Conservation (phyloP, 2,113 vertebrate genomes). For the Lasiurus cinereus region DNA sequence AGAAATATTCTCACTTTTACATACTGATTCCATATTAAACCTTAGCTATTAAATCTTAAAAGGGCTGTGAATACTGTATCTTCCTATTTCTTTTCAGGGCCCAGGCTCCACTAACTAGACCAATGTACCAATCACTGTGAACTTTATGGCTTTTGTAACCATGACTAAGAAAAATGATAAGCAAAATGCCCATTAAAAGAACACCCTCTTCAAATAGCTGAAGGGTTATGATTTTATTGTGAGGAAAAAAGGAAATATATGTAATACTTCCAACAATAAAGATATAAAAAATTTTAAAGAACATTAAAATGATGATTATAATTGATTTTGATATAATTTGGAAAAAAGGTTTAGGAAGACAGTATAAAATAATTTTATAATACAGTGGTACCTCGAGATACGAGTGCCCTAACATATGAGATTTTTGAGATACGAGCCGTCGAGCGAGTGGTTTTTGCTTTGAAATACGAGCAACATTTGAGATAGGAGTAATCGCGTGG, state of each 20-base stretch:
- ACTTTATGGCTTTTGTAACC: conserved; percentile 43
- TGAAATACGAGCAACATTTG: too few species aligned
- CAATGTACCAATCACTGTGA: background rate
- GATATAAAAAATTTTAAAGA: background rate
- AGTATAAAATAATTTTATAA: conserved; percentile 46
- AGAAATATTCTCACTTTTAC: conserved; percentile 50
- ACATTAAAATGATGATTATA: conserved; percentile 43
- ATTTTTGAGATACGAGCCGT: too few species aligned
- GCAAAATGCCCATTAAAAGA: conserved; percentile 54
- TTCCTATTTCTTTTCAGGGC: conserved; percentile 19
- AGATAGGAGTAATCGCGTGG: too few species aligned
- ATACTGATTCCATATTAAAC: background rate
- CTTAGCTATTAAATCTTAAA: conserved; percentile 45
- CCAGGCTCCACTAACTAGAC: background rate
- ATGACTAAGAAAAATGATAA: conserved; percentile 58
- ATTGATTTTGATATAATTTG: conserved; percentile 5
- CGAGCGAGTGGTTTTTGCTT: too few species aligned
- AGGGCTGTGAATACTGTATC: background rate
- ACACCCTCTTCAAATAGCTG: conserved; percentile 1
- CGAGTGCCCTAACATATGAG: too few species aligned
- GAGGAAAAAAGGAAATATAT: too few species aligned
- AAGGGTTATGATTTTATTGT: conserved; percentile 50
- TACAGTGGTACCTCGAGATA: background rate
- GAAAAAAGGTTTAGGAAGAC: background rate
- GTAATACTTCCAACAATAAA: too few species aligned